phyloP scores from a whole-genome alignment of 2,888 invertebrate genomes.

The Liopterus haemorrhoidalis region DNA sequence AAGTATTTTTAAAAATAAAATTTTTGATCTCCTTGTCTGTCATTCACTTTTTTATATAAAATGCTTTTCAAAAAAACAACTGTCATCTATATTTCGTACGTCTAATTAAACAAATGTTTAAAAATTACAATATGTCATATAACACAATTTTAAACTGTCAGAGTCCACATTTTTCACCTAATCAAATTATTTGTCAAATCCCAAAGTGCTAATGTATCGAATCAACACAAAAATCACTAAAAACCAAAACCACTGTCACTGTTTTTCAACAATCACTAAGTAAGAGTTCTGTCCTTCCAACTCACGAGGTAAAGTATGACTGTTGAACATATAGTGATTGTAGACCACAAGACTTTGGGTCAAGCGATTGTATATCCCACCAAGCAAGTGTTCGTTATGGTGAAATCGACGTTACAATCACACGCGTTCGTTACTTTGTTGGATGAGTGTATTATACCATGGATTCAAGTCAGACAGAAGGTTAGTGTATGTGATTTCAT shows the following conservation, averaged over 20 bases:
- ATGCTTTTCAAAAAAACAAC: not conserved
- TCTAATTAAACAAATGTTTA: not conserved
- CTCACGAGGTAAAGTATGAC: slow-evolving; percentile 33
- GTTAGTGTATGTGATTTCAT: no score
- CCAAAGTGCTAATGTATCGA: slow-evolving; percentile 1
- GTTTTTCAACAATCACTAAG: slow-evolving; percentile 29
- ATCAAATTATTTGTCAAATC: not conserved
- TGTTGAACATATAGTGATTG: slow-evolving; percentile 32
- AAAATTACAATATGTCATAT: not conserved
- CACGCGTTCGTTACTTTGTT: slow-evolving; percentile 4
- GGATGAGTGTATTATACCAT: slow-evolving; percentile 15
- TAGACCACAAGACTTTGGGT: slow-evolving; percentile 36
- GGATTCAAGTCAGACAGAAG: slow-evolving; percentile 18
- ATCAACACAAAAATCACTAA: not conserved
- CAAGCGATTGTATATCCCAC: slow-evolving; percentile 38
- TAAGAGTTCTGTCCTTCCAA: slow-evolving; percentile 31
- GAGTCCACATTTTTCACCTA: not conserved
- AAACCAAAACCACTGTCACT: slow-evolving; percentile 20
- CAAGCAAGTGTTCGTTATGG: slow-evolving; percentile 28
- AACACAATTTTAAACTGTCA: not conserved
- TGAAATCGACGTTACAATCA: slow-evolving; percentile 15
- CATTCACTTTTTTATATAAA: no score
- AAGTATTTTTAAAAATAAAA: no score
- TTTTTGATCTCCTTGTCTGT: no score
- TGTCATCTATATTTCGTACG: not conserved